Percentiles rank a stretch among this genome's conserved stretches.
These are phyloP conservation scores for Oreochromis niloticus DNA, from an alignment of 2,113 vertebrate genomes.

Conservation along the genomic window DNA sequence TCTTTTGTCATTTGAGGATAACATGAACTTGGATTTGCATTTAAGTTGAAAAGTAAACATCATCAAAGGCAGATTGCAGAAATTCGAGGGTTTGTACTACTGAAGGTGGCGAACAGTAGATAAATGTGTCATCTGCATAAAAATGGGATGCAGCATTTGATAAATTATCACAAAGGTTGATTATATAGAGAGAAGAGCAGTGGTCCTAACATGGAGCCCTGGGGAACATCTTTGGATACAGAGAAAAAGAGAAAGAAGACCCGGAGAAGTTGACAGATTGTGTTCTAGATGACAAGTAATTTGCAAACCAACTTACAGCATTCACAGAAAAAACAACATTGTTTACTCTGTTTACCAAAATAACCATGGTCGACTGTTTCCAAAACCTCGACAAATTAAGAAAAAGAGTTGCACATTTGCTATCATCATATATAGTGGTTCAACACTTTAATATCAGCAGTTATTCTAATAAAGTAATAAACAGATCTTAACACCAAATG, in stretches of 20 bases:
- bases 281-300: not conserved
- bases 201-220: not conserved
- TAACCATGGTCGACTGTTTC: not conserved
- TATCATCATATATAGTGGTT: not conserved
- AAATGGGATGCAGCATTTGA: not conserved
- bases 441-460: not conserved
- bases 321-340: not conserved
- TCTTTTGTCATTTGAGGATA: not conserved
- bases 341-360: not conserved
- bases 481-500: not conserved
- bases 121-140: not conserved
- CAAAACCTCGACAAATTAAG: not conserved
- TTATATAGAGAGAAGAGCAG: not conserved
- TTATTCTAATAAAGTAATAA: not conserved
- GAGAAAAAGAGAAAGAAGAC: not conserved
- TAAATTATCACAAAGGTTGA: not conserved
- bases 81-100: not conserved
- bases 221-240: not conserved
- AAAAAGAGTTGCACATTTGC: not conserved
- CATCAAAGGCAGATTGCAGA: not conserved
- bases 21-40: not conserved
- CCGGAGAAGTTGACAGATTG: not conserved
- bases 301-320: not conserved
- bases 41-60: fast-evolving
- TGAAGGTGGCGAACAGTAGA: not conserved